phyloP scores from a whole-genome alignment of 2,113 vertebrate species.

The Speoplatyrhinus poulsoni region DNA sequence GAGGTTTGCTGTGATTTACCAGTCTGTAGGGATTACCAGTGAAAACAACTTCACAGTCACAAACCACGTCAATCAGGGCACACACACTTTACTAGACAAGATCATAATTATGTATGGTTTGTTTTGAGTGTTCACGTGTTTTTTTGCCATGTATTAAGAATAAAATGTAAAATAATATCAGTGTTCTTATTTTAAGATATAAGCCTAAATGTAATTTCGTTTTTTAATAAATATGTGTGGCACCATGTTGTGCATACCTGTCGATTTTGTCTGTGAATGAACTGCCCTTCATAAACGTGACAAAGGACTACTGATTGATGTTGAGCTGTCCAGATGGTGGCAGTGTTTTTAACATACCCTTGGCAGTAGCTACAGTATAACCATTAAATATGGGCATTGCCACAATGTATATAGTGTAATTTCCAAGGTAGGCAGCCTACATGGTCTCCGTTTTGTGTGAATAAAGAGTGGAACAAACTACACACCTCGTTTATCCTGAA shows the following conservation, averaged over 20 bases:
- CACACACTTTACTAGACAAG: constrained; percentile 29
- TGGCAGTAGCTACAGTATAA: constrained; percentile 4
- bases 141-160: background rate
- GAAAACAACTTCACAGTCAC: constrained; percentile 66
- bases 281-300: constrained; percentile 2
- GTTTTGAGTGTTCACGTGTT: background rate
- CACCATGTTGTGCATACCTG: no score
- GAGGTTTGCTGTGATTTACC: constrained; percentile 73
- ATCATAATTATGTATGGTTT: background rate
- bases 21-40: constrained; percentile 79
- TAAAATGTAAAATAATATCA: no score
- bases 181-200: no score
- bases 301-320: constrained; percentile 5
- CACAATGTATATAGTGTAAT: constrained; percentile 45
- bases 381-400: constrained; percentile 48
- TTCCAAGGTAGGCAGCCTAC: background rate
- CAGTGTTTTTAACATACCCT: constrained; percentile 24
- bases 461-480: constrained; percentile 42
- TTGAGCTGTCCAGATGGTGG: constrained; percentile 58
- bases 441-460: constrained; percentile 31
- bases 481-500: constrained; percentile 83
- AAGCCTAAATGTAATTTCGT: no score
- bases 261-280: no score
- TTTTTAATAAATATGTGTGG: no score
- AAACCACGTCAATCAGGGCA: constrained; percentile 61